Evolutionary conservation across 2,888 invertebrate genomes (phyloP).

Genomic region (Drosophila borborema): DNA sequence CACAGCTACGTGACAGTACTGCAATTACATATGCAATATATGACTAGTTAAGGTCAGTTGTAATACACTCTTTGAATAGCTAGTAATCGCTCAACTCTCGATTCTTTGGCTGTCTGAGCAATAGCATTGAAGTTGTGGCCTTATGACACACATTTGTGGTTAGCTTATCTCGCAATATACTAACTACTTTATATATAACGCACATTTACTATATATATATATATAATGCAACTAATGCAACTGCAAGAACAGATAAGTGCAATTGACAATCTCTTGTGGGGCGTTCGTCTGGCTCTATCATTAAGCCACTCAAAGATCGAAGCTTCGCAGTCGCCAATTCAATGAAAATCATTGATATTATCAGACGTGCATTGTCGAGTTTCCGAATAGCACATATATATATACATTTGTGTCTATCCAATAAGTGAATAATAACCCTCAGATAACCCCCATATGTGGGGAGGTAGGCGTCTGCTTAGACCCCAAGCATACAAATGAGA

Average conservation of each 20-base stretch:
- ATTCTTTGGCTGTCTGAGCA: conserved; percentile 47
- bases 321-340: conserved; percentile 36
- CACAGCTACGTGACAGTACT: neutral
- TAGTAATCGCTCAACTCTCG: conserved; percentile 33
- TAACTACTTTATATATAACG: conserved; percentile 23
- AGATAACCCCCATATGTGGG: conserved; percentile 23
- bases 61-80: conserved; percentile 1
- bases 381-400: neutral
- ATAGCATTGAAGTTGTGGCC: conserved; percentile 79
- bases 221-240: conserved; percentile 14
- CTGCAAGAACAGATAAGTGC: conserved; percentile 31
- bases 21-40: neutral
- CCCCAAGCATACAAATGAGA: conserved; percentile 24
- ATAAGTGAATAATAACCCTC: conserved; percentile 5
- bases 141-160: conserved; percentile 79
- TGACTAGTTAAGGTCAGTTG: conserved; percentile 11
- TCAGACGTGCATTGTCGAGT: conserved; percentile 8
- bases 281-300: conserved; percentile 38
- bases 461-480: conserved; percentile 10
- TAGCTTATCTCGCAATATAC: conserved; percentile 64
- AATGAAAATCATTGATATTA: conserved; percentile 42
- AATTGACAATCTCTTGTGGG: conserved; percentile 24
- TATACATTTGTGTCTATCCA: neutral
- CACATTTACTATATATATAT: no score
- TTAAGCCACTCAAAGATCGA: conserved; percentile 38